Evolutionary conservation across 1,140 invertebrate genomes (phyloP).

Genomic region (Lordiphosa stackelbergi): DNA sequence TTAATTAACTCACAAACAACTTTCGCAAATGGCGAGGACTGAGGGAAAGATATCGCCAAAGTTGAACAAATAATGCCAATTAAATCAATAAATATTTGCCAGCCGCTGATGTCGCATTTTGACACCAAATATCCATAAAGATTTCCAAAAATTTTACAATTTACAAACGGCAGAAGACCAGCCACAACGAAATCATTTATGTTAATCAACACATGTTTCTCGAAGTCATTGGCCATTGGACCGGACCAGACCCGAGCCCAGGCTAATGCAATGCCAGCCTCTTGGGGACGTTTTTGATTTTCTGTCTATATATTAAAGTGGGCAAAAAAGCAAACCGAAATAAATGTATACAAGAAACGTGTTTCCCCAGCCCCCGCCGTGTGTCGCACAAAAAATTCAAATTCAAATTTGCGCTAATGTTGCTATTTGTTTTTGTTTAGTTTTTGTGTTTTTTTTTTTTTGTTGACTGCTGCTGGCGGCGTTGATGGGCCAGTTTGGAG

Average conservation of each 20-base stretch:
- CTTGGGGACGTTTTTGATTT: slow-evolving; percentile 39
- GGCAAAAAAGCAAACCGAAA: slow-evolving; percentile 60
- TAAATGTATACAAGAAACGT: slow-evolving; percentile 67
- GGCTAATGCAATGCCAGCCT: slow-evolving; percentile 25
- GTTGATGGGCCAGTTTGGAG: slow-evolving; percentile 55
- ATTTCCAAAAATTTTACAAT: slow-evolving; percentile 46
- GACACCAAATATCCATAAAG: slow-evolving; percentile 60
- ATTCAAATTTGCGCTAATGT: slow-evolving; percentile 73
- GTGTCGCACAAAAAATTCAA: slow-evolving; percentile 63
- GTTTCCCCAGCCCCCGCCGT: slow-evolving; percentile 30
- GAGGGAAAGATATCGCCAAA: slow-evolving; percentile 1
- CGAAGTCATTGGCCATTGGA: slow-evolving; percentile 60
- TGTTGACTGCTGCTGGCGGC: slow-evolving; percentile 22
- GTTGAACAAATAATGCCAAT: slow-evolving; percentile 56
- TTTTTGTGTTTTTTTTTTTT: slow-evolving; percentile 30
- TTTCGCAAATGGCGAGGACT: slow-evolving; percentile 14
- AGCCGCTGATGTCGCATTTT: slow-evolving; percentile 54
- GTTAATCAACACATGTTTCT: slow-evolving; percentile 72
- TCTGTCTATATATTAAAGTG: slow-evolving; percentile 56
- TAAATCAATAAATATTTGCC: slow-evolving; percentile 68
- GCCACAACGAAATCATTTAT: slow-evolving; percentile 66
- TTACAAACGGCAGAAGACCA: slow-evolving; percentile 47
- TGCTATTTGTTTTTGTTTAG: slow-evolving; percentile 45
- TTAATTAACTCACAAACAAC: slow-evolving; percentile 29
- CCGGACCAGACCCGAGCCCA: slow-evolving; percentile 22